Base-by-base conservation (phyloP, 2,888 invertebrate species). In the Meloe dianella region DNA sequence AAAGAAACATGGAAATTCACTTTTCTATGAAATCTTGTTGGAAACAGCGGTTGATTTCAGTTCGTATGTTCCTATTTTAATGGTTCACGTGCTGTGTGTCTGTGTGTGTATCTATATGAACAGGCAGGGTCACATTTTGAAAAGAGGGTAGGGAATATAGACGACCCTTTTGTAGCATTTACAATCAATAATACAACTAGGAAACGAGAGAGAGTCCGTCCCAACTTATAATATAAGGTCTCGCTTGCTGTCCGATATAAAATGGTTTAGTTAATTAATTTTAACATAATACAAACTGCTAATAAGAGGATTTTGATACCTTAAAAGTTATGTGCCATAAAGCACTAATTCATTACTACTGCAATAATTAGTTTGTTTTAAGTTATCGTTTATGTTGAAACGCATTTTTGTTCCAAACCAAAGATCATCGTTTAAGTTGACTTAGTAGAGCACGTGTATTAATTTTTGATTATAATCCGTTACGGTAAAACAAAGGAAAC, bases 101-200 rank as follows among this genome's bases (percentile, higher is more conserved):
- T n/a, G n/a, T n/a, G n/a, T n/a, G n/a, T n/a, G n/a, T n/a, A n/a
- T n/a, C n/a, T n/a, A 22, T 47, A 47, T 7, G 47, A 47, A 47
- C 20, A 20, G 20, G 10, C 47, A 47, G 47, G 47, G 47, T 3
- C 2, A 47, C 7, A 20, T 20, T 47, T 20, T 47, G 20, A 47
- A 47, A n/a, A 20, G 47, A 47, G 47, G 20, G 9, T 47, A 20
- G 20, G 47, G 9, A 5, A n/a, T 5, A 41, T 8, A 41, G 17
- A 41, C 47, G 2, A 20, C 47, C 47, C 47, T 47, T 47, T 10
- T 20, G 20, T 47, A 47, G 47, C 47, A 9, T 47, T 47, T 47
- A 47, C 47, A 47, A 47, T 47, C 47, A 20, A 47, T 47, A 47
- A 47, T 20, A 47, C 20, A 47, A 47, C 47, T 20, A 20, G 47